Evolutionary conservation across 1,140 invertebrate species (phyloP).

Genomic region (Lasaia peninsularis): DNA sequence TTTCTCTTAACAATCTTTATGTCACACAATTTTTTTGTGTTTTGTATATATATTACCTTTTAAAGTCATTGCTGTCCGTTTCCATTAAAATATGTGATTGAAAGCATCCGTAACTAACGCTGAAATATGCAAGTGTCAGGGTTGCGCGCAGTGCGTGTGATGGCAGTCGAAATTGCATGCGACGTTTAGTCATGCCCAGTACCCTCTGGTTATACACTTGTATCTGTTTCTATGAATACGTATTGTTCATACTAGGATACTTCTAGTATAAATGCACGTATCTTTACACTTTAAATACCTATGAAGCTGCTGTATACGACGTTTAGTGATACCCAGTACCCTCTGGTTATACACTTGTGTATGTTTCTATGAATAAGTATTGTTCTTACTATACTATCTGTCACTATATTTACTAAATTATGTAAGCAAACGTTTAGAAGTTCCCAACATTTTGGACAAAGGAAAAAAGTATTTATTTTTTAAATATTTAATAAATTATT

Average conservation of each 20-base stretch:
- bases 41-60: neutral
- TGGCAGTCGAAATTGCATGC: constrained; percentile 49
- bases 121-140: constrained; percentile 66
- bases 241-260: constrained; percentile 31
- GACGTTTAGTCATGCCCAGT: constrained; percentile 54
- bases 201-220: constrained; percentile 31
- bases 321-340: constrained; percentile 51
- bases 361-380: constrained; percentile 17
- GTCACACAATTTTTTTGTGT: no score
- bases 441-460: no score
- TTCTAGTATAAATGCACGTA: no score
- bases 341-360: constrained; percentile 28
- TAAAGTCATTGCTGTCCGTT: constrained; percentile 27
- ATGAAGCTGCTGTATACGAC: constrained; percentile 48
- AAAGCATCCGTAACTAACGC: constrained; percentile 57
- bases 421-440: no score
- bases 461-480: no score
- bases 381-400: constrained; percentile 37
- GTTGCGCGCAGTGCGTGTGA: constrained; percentile 43
- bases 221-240: constrained; percentile 21
- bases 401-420: no score
- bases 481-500: no score
- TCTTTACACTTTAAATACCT: no score
- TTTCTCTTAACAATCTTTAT: no score
- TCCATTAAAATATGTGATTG: constrained; percentile 29